Base-by-base conservation (phyloP, 1,140 invertebrate genomes). In the Neoseiulus cucumeris region DNA sequence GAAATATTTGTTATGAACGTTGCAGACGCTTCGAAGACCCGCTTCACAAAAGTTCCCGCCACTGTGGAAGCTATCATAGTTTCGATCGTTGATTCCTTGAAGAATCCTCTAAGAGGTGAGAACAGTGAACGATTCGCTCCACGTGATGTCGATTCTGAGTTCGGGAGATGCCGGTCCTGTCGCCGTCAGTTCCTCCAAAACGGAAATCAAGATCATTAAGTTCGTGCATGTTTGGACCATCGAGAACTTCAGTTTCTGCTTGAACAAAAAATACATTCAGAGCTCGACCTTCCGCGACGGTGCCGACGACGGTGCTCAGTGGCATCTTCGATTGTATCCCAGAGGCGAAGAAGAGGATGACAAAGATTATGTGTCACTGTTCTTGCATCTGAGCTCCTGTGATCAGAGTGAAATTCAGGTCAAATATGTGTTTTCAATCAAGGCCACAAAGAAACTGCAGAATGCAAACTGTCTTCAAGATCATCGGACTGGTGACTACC, bases 151-250 rank as follows among this genome's bases (percentile, higher is more conserved):
- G n/a, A n/a, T n/a, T n/a, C n/a, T n/a, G n/a, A n/a, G n/a, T n/a
- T n/a, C n/a, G n/a, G n/a, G n/a, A n/a, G n/a, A n/a, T n/a, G n/a
- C n/a, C n/a, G n/a, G n/a, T n/a, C 45, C 45, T 25, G 55, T 28
- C 5, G 45, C 45, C 5, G 45, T 51, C 33, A 28, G 64, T 65
- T 9, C 20, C 20, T 70, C 70, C 65, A 67, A 66, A 66, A 68
- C 71, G 28, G 85, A 98, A 91, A 92, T 97, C 72, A 98, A 98
- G 85, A 93, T 98, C 77, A 91, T 97, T 67, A 98, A 98, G 80
- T 98, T 98, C 82, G 94, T 90, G 79, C 98, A 97, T 79, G 97
- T 98, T 89, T 98, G 95, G 95, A 98, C 94, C 74, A 98, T 98
- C 81, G 97, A 97, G 79, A 98, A 98, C 83, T 98, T 98, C 80